Evolutionary conservation across 2,888 invertebrate species (phyloP).

Genomic region (Melinopterus prodromus): DNA sequence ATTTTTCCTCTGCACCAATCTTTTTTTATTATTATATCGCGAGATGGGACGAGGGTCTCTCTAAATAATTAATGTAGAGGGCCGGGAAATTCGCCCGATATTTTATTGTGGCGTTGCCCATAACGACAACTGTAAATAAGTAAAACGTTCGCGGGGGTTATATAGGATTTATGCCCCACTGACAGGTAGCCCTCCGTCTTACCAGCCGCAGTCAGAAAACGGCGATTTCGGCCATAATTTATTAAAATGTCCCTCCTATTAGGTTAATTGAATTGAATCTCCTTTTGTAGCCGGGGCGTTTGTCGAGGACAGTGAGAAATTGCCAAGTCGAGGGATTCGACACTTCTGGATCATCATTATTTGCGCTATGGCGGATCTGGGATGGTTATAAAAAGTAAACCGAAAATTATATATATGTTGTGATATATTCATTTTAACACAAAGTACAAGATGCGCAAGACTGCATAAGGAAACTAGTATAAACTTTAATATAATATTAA

Average conservation of each 20-base stretch:
- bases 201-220: background rate
- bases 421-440: too few relatives aligned
- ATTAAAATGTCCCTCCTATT: constrained; percentile 14
- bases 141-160: constrained; percentile 9
- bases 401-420: too few relatives aligned
- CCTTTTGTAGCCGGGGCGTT: background rate
- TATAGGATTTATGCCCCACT: constrained; percentile 18
- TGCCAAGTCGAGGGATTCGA: background rate
- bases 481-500: too few relatives aligned
- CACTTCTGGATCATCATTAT: background rate
- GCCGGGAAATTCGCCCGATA: constrained; percentile 8
- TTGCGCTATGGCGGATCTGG: background rate
- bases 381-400: too few relatives aligned
- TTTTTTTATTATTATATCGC: constrained; percentile 14
- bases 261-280: constrained; percentile 19
- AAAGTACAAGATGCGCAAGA: too few relatives aligned
- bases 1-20: background rate
- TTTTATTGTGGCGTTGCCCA: constrained; percentile 21
- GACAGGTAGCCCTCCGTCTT: constrained; percentile 11
- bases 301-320: background rate
- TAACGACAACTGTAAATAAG: constrained; percentile 25
- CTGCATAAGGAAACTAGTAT: too few relatives aligned
- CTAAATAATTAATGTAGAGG: constrained; percentile 15
- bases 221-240: constrained; percentile 12
- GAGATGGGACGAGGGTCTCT: background rate